A percentile compares a stretch with the other conserved stretches of the same genome.
phyloP scores from a whole-genome alignment of 2,113 vertebrate species.

The Myxocyprinus asiaticus region DNA sequence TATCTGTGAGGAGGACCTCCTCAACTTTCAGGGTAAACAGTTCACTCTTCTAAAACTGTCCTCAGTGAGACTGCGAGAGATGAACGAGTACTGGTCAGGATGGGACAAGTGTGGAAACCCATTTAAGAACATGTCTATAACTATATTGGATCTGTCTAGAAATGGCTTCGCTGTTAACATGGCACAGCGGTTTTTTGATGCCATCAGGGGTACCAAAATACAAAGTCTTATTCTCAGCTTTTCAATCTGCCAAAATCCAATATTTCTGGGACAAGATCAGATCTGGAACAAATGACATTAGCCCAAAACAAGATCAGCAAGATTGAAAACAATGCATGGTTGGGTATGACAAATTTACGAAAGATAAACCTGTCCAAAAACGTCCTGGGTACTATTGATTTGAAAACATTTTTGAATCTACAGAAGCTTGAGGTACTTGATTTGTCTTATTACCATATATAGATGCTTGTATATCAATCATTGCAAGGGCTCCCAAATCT shows the following conservation, averaged over 20 bases:
- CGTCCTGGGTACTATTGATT: slow-evolving; percentile 78
- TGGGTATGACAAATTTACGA: slow-evolving; percentile 73
- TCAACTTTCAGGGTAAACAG: slow-evolving; percentile 75
- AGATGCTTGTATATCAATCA: slow-evolving; percentile 63
- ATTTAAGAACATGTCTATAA: slow-evolving; percentile 74
- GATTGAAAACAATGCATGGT: slow-evolving; percentile 76
- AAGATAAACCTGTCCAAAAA: slow-evolving; percentile 82
- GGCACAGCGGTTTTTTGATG: slow-evolving; percentile 1
- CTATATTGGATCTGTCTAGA: slow-evolving; percentile 63
- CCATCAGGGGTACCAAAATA: background rate
- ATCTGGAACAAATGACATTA: slow-evolving; percentile 70
- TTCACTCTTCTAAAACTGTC: slow-evolving; percentile 71
- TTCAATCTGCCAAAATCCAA: slow-evolving; percentile 73
- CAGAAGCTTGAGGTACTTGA: slow-evolving; percentile 68
- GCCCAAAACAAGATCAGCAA: slow-evolving; percentile 81
- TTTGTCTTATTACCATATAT: slow-evolving; percentile 86
- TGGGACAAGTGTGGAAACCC: slow-evolving; percentile 81
- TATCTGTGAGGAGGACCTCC: slow-evolving; percentile 78
- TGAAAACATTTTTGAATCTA: slow-evolving; percentile 75
- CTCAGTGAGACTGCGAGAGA: slow-evolving; percentile 45
- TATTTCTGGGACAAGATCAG: slow-evolving; percentile 74
- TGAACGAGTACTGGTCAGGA: slow-evolving; percentile 52
- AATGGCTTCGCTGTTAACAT: slow-evolving; percentile 54
- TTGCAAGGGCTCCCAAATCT: slow-evolving; percentile 75
- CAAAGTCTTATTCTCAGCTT: background rate